These are phyloP conservation scores for Ethmia dodecea DNA, from an alignment of 2,888 invertebrate genomes.

Conservation along the genomic window DNA sequence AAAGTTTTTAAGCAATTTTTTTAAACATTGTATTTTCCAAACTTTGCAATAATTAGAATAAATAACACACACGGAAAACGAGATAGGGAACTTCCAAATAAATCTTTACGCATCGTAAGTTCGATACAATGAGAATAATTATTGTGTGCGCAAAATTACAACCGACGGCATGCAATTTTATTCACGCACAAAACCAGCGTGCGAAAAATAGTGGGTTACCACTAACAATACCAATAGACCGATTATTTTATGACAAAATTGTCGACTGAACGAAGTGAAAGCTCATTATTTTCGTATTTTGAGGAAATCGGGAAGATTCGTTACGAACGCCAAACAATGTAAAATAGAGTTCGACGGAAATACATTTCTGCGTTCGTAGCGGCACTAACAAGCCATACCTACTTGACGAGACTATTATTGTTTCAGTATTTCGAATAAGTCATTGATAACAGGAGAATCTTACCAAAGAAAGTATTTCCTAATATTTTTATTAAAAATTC, in stretches of 20 bases:
- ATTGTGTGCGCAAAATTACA: neutral
- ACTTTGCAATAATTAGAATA: too few species aligned
- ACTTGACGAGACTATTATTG: neutral
- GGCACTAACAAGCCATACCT: neutral
- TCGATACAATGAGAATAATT: neutral
- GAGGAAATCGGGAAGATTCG: conserved; percentile 3
- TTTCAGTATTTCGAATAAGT: neutral
- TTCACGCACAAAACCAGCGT: conserved; percentile 15
- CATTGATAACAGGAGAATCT: too few species aligned
- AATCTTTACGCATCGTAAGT: neutral
- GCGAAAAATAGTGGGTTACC: conserved; percentile 8
- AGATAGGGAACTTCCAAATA: too few species aligned
- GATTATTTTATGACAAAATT: conserved; percentile 23
- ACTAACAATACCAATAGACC: conserved; percentile 12
- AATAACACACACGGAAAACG: too few species aligned
- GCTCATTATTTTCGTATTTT: conserved; percentile 20
- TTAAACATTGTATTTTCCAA: too few species aligned
- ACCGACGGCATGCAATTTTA: conserved; percentile 11
- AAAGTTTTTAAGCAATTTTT: too few species aligned
- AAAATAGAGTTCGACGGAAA: neutral
- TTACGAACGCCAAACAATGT: neutral
- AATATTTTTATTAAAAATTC: too few species aligned
- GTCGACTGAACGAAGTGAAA: conserved; percentile 24
- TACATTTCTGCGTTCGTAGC: neutral
- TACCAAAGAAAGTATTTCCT: too few species aligned